phyloP scores from a whole-genome alignment of 2,113 vertebrate genomes.

The Burhinus oedicnemus region DNA sequence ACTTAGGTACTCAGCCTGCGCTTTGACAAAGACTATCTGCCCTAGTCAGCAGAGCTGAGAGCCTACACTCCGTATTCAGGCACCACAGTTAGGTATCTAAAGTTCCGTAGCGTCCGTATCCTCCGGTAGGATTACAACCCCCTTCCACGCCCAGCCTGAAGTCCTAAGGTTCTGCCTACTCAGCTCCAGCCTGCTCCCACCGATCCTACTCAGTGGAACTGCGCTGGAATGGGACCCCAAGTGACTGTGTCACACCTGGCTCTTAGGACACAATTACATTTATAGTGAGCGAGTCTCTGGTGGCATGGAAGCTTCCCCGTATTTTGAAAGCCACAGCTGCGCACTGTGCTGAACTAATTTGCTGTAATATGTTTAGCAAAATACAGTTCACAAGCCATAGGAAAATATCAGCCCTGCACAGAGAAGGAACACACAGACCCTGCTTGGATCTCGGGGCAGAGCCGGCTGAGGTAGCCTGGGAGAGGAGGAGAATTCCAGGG shows the following conservation, averaged over 20 bases:
- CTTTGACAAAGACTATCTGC: background rate
- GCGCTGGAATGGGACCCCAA: background rate
- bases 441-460: background rate
- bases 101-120: fast-evolving
- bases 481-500: background rate
- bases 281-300: background rate
- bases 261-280: background rate
- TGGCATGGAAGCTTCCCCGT: background rate
- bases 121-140: background rate
- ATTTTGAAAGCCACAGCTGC: background rate
- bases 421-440: background rate
- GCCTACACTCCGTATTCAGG: background rate
- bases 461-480: background rate
- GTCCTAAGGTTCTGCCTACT: background rate
- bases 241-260: background rate
- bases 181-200: background rate
- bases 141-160: background rate
- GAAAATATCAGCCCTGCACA: background rate
- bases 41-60: background rate
- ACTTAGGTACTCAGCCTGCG: background rate
- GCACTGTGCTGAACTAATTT: background rate
- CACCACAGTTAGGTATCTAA: background rate
- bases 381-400: background rate
- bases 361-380: background rate
- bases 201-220: background rate